Evolutionary conservation across 2,113 vertebrate genomes (phyloP).

Genomic region (Prochilodus magdalenae): DNA sequence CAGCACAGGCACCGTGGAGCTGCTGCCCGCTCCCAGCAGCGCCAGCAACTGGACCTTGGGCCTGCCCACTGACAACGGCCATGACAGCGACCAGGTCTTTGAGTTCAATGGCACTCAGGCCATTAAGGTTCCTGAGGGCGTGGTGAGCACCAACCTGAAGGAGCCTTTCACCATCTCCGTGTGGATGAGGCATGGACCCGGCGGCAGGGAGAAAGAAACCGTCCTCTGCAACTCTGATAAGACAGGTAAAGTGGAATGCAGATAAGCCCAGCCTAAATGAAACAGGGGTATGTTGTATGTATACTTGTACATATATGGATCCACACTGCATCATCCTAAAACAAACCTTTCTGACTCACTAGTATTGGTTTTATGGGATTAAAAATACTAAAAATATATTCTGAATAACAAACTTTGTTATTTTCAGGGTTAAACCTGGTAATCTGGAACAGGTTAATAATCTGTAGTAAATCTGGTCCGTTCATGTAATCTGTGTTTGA

Average conservation of each 20-base stretch:
- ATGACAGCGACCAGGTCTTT: constrained; percentile 97
- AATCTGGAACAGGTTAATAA: too few species aligned
- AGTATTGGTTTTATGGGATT: too few species aligned
- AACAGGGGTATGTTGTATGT: neutral
- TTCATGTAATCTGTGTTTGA: neutral
- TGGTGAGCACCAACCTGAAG: constrained; percentile 83
- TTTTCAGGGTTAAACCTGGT: too few species aligned
- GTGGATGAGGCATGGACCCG: constrained; percentile 95
- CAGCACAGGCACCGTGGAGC: constrained; percentile 85
- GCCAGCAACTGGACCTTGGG: constrained; percentile 90
- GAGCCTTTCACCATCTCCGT: constrained; percentile 93
- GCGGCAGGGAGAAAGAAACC: constrained; percentile 90
- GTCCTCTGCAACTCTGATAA: constrained; percentile 97
- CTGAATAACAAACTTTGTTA: neutral
- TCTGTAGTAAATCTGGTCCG: too few species aligned
- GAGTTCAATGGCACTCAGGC: constrained; percentile 98
- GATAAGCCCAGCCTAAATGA: too few species aligned
- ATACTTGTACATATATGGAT: too few species aligned
- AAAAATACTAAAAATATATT: too few species aligned
- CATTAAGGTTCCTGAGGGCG: constrained; percentile 86
- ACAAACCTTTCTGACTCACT: too few species aligned
- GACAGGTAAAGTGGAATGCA: constrained; percentile 76
- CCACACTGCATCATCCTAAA: too few species aligned
- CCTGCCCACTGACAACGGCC: constrained; percentile 94
- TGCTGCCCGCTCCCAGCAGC: constrained; percentile 90